Conservation (phyloP, 2,797 vertebrate genomes). For the Cyprinella venusta region DNA sequence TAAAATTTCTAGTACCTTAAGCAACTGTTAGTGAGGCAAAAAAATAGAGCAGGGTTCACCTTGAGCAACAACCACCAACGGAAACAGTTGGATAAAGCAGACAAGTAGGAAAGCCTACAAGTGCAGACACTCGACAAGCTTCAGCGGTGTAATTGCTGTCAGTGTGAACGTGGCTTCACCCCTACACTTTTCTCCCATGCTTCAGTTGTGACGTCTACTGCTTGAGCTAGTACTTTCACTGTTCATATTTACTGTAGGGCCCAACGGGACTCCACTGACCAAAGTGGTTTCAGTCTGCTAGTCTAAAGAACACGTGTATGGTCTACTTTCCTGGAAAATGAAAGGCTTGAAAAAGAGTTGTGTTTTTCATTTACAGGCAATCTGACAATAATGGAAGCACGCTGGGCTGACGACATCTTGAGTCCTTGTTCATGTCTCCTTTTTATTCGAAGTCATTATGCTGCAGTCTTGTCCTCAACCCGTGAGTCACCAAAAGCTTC, state of each 20-base stretch:
- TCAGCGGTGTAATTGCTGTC: constrained; percentile 17
- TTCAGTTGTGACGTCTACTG: background rate
- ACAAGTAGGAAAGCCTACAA: background rate
- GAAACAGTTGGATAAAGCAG: constrained; percentile 5
- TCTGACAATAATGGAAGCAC: background rate
- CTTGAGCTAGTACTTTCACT: constrained; percentile 6
- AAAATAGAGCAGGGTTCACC: background rate
- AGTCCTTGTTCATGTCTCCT: constrained; percentile 21
- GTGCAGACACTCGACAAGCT: constrained; percentile 22
- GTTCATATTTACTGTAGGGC: background rate
- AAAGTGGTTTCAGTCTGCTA: constrained; percentile 23
- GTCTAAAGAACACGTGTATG: constrained; percentile 9
- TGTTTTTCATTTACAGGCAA: constrained; percentile 30
- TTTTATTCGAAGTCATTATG: constrained; percentile 25
- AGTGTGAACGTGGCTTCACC: background rate
- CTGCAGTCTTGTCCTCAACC: background rate
- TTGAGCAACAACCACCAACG: background rate
- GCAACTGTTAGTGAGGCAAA: background rate
- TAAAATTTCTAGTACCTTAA: background rate
- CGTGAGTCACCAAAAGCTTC: background rate
- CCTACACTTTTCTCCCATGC: background rate
- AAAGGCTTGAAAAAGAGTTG: constrained; percentile 20
- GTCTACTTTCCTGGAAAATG: background rate
- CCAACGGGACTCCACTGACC: constrained; percentile 13
- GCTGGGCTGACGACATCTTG: background rate